Percentiles rank a stretch among this genome's conserved stretches.
Conservation (phyloP, 1,140 invertebrate species). For the Heterodera schachtii region DNA sequence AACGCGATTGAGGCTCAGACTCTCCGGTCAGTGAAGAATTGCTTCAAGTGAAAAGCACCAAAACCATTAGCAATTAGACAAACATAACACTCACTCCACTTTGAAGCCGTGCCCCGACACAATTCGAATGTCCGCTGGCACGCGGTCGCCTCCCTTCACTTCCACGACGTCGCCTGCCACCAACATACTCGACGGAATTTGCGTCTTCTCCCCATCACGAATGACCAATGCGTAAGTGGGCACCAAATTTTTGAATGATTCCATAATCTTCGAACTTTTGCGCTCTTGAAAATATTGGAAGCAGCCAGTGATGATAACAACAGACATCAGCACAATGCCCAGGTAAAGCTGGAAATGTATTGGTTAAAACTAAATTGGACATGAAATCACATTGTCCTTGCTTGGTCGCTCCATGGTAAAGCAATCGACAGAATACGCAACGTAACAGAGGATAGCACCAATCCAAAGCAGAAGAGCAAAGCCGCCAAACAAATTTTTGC, state of each 20-base stretch:
- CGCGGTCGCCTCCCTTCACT: conserved; percentile 78
- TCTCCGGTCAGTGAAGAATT: conserved; percentile 67
- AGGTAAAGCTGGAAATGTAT: conserved; percentile 75
- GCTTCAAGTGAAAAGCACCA: background rate
- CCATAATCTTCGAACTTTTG: conserved; percentile 82
- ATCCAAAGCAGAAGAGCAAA: conserved; percentile 66
- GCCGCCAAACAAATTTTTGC: conserved; percentile 66
- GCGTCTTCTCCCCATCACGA: conserved; percentile 61
- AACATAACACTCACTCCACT: conserved; percentile 33
- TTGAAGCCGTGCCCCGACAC: conserved; percentile 75
- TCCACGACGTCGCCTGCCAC: conserved; percentile 82
- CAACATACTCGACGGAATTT: conserved; percentile 71
- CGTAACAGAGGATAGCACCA: conserved; percentile 63
- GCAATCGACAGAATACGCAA: conserved; percentile 65
- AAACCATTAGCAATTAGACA: background rate
- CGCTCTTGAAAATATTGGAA: conserved; percentile 98
- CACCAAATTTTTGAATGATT: conserved; percentile 72
- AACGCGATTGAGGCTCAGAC: conserved; percentile 67
- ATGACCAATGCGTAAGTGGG: conserved; percentile 67
- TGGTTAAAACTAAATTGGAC: background rate
- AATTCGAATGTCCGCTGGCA: conserved; percentile 82
- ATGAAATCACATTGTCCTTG: conserved; percentile 52
- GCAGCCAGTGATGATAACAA: conserved; percentile 92
- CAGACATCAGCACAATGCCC: conserved; percentile 88
- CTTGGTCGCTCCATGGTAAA: conserved; percentile 64